Evolutionary conservation across 2,888 invertebrate genomes (phyloP).

Genomic region (Scaptomyza cyrtandrae): DNA sequence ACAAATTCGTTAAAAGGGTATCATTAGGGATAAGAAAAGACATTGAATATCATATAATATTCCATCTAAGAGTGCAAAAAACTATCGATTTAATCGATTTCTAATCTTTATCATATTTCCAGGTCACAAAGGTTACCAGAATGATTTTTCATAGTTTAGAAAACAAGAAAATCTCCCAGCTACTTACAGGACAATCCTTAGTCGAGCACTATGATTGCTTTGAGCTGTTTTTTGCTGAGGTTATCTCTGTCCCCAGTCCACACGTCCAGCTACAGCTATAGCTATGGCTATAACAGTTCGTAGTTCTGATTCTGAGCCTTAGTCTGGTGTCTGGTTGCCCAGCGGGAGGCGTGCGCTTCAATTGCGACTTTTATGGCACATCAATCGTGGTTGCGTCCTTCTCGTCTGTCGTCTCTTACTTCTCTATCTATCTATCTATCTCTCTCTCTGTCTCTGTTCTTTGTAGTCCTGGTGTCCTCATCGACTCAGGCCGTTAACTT

Average conservation of each 20-base stretch:
- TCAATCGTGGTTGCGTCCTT: slow-evolving; percentile 67
- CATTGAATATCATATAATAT: not conserved
- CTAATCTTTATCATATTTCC: no score
- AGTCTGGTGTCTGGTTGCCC: slow-evolving; percentile 49
- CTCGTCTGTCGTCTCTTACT: not conserved
- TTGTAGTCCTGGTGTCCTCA: slow-evolving; percentile 14
- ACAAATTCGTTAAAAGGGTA: no score
- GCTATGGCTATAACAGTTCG: not conserved
- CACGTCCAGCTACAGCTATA: slow-evolving; percentile 5
- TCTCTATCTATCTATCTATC: not conserved
- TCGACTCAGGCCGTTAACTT: slow-evolving; percentile 77
- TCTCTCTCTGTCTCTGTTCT: not conserved
- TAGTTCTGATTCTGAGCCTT: slow-evolving; percentile 1
- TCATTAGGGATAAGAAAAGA: no score
- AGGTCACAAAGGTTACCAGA: no score
- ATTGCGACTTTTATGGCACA: slow-evolving; percentile 81
- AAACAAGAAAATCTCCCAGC: no score
- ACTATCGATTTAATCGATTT: no score
- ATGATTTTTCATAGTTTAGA: no score
- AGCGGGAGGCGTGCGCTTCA: slow-evolving; percentile 75
- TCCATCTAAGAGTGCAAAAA: no score
- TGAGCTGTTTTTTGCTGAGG: not conserved
- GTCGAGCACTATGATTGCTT: not conserved
- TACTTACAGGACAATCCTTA: not conserved
- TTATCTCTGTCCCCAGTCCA: not conserved